Conservation (phyloP, 2,888 invertebrate species). For the Tetheella fluctuosa region DNA sequence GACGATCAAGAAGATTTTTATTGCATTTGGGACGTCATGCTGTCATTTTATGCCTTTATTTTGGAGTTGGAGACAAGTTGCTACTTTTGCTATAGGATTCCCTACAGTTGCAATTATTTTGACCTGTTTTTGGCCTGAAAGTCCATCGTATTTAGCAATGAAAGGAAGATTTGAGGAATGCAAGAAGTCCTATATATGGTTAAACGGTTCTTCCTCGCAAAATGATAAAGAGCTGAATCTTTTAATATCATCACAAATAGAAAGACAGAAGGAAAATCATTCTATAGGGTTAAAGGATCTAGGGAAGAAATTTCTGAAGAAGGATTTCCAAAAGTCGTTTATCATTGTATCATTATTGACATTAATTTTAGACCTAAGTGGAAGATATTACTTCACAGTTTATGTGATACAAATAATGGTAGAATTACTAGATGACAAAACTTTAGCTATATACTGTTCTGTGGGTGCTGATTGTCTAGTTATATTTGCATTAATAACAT, state of each 20-base stretch:
- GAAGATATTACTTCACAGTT: constrained; percentile 14
- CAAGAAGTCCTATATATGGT: constrained; percentile 42
- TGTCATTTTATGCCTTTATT: constrained; percentile 45
- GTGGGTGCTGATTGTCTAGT: constrained; percentile 45
- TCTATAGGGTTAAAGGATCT: constrained; percentile 14
- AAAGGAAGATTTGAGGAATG: constrained; percentile 50
- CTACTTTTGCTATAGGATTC: constrained; percentile 29
- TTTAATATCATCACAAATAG: constrained; percentile 32
- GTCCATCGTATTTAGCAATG: constrained; percentile 50
- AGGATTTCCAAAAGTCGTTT: constrained; percentile 48
- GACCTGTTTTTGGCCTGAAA: constrained; percentile 52
- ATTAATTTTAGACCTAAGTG: constrained; percentile 14
- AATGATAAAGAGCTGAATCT: constrained; percentile 41
- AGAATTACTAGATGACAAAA: constrained; percentile 38
- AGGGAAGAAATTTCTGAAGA: constrained; percentile 29
- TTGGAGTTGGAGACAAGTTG: constrained; percentile 51
- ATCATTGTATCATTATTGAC: constrained; percentile 36
- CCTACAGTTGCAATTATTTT: constrained; percentile 30
- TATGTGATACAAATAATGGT: constrained; percentile 50
- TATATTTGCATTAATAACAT: constrained; percentile 35
- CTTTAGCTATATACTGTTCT: constrained; percentile 45
- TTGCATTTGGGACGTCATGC: constrained; percentile 39
- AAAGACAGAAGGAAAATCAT: no score
- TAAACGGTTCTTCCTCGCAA: constrained; percentile 38
- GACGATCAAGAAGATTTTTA: constrained; percentile 38